A percentile compares a stretch with the other conserved stretches of the same genome.
Evolutionary conservation across 2,797 vertebrate genomes (phyloP).

Genomic region (Cossypha polioptera): DNA sequence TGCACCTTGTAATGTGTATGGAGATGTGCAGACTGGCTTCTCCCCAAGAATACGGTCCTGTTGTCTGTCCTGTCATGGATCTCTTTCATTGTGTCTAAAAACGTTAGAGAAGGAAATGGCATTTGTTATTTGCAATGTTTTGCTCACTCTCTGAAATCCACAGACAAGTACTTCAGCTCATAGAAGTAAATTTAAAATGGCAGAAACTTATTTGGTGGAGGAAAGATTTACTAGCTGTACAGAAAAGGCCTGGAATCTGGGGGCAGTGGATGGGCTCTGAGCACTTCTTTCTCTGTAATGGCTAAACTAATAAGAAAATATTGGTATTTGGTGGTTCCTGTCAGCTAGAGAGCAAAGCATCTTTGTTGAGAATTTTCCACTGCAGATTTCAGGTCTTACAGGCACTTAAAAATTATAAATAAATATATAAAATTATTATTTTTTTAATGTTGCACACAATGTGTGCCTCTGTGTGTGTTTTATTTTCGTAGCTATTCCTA

Average conservation of each 20-base stretch:
- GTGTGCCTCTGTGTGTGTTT: not conserved
- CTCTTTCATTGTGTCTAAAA: not conserved
- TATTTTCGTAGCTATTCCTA: not conserved
- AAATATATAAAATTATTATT: not conserved
- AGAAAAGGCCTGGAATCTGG: constrained; percentile 19
- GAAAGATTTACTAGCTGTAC: not conserved
- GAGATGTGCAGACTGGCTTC: not conserved
- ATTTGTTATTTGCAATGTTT: not conserved
- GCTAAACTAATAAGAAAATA: not conserved
- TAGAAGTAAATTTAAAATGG: not conserved
- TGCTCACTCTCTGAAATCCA: not conserved
- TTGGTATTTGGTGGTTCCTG: not conserved
- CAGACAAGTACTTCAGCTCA: not conserved
- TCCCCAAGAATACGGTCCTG: not conserved
- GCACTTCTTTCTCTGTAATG: not conserved
- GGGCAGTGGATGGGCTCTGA: not conserved
- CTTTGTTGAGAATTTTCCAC: not conserved
- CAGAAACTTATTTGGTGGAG: not conserved
- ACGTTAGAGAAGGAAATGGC: not conserved
- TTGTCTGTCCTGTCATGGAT: not conserved
- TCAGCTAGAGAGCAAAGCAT: not conserved
- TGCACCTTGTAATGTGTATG: not conserved
- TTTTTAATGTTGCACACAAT: not conserved
- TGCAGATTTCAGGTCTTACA: not conserved
- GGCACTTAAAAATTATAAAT: not conserved